Base-by-base conservation (phyloP, 2,797 vertebrate genomes). In the Glossophaga mutica region DNA sequence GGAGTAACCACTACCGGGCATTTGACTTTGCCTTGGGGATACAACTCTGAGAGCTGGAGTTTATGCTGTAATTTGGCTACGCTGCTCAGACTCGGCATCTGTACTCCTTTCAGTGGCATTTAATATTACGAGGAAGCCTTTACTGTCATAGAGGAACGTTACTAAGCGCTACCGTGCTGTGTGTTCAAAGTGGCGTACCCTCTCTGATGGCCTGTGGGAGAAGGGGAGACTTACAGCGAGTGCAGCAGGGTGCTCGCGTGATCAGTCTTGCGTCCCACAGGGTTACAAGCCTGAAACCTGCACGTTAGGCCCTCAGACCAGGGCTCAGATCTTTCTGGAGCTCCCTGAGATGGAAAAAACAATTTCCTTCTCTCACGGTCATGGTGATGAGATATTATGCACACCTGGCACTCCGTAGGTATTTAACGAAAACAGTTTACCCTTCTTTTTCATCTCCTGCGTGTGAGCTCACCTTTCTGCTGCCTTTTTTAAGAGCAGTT, bases 51-150 rank as follows among this genome's bases (percentile, higher is more conserved):
- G 93, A 95, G 92, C 37, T 85, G 11, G 22, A 65, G 18, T 95
- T 98, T 97, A 91, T 92, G 50, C 81, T 79, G 48, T 85, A 78
- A 85, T 98, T 98, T 97, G 97, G 55, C 87, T 96, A 90, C 96
- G 93, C 87, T 97, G 85, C 87, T 90, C 96, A 96, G 97, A 89
- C 91, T 97, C 73, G 98, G 87, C 94, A 97, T 98, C 95, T 98
- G 95, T 93, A 97, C 44, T 96, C 90, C 93, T 98, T 97, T 97
- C 96, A 96, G 79, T 97, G 92, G 89, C 79, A 96, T 95, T 97
- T 96, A 89, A 70, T 44, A 74, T 95, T 98, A 95, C 93, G 91
- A 97, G 94, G 96, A 89, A 95, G 39, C 77, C 96, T 97, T 98
- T 95, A 96, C 94, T 98, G 44, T 96, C 94, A 96, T 89, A 97